Evolutionary conservation across 2,113 vertebrate genomes (phyloP).

Genomic region (Mastomys natalensis): DNA sequence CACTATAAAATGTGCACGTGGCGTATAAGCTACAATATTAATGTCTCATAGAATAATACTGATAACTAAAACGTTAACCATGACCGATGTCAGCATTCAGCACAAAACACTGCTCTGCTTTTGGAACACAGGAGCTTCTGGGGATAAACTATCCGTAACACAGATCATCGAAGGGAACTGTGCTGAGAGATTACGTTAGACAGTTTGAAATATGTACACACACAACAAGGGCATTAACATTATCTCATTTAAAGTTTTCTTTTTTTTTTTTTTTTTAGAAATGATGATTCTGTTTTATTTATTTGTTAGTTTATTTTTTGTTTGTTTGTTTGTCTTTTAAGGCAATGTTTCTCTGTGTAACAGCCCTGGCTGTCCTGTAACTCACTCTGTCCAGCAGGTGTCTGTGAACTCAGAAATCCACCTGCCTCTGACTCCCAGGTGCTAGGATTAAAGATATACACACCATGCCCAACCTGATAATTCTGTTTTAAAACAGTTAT

Average conservation of each 20-base stretch:
- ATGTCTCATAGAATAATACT: neutral
- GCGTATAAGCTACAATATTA: neutral
- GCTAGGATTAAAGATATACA: neutral
- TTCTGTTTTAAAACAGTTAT: too few relatives aligned
- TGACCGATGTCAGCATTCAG: neutral
- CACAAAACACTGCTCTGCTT: neutral
- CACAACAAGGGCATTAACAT: neutral
- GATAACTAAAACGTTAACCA: neutral
- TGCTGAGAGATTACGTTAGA: neutral
- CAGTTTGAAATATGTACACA: neutral
- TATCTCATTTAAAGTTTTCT: neutral
- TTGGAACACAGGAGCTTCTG: neutral
- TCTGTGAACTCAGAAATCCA: too few relatives aligned
- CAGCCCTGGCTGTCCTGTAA: neutral
- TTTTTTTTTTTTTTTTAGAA: neutral
- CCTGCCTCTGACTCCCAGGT: neutral
- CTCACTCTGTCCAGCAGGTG: neutral
- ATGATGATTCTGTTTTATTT: neutral
- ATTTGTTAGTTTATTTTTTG: too few relatives aligned
- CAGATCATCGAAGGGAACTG: neutral
- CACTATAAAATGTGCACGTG: slow-evolving; percentile 15
- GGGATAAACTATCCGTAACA: neutral
- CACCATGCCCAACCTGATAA: neutral
- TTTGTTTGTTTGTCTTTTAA: neutral
- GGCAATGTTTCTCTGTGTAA: neutral